Evolutionary conservation across 2,797 vertebrate genomes (phyloP).

Genomic region (Hephaestus fuliginosus): DNA sequence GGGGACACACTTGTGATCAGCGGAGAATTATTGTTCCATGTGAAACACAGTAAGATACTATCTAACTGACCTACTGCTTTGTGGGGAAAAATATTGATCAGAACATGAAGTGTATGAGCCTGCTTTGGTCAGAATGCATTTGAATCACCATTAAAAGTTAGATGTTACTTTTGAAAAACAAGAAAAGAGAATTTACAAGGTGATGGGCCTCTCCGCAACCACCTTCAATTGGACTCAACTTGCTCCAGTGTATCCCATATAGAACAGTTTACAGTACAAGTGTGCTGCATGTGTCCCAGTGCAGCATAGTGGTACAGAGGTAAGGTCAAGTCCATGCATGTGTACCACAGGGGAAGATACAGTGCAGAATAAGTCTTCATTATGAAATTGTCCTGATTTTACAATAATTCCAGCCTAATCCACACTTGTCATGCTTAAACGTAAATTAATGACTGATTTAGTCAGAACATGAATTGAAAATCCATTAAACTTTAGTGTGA

Average conservation of each 20-base stretch:
- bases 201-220: no score
- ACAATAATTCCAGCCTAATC: neutral
- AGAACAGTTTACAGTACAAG: neutral
- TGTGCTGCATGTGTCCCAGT: neutral
- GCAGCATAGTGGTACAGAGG: neutral
- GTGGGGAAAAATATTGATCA: neutral
- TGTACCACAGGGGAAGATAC: neutral
- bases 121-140: neutral
- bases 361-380: neutral
- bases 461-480: neutral
- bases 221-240: no score
- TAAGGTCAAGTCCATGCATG: neutral
- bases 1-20: constrained; percentile 20
- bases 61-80: neutral
- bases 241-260: neutral
- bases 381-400: neutral
- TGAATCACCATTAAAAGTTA: neutral
- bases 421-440: neutral
- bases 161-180: neutral
- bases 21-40: constrained; percentile 39
- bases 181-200: no score
- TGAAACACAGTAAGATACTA: constrained; percentile 22
- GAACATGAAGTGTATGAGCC: neutral
- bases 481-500: neutral
- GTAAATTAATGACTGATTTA: neutral